Conservation (phyloP, 2,888 invertebrate species). For the Geophilus truncorum region DNA sequence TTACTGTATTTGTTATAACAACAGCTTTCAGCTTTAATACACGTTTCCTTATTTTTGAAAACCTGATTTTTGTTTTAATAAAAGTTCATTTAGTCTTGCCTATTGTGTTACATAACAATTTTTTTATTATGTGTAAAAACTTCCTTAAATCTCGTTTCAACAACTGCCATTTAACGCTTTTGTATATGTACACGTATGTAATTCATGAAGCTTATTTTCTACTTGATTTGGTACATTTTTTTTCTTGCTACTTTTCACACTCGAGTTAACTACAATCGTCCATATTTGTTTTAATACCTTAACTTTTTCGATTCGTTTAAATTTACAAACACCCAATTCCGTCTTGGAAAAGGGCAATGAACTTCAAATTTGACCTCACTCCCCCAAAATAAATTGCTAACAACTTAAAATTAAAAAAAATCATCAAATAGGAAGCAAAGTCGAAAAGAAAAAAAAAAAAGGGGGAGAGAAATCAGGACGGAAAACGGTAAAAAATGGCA, state of each 20-base stretch:
- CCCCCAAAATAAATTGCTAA: neutral
- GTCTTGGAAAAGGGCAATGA: neutral
- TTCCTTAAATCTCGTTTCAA: neutral
- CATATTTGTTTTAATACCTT: neutral
- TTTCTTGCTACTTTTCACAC: neutral
- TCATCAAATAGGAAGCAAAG: neutral
- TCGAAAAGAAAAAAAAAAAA: neutral
- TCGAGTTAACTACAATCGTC: neutral
- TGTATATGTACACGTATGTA: neutral
- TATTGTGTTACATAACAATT: neutral
- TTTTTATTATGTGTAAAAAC: neutral
- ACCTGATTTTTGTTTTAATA: neutral
- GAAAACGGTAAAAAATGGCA: constrained; percentile 27
- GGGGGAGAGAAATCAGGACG: neutral
- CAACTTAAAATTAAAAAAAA: neutral
- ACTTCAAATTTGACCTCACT: neutral
- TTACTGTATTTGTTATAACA: neutral
- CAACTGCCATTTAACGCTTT: neutral
- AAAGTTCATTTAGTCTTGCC: neutral
- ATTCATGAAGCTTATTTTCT: neutral
- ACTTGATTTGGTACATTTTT: neutral
- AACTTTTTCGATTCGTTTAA: neutral
- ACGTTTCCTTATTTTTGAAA: neutral
- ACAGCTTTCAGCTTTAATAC: neutral
- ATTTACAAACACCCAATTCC: neutral